Conservation (phyloP, 2,797 vertebrate species). For the Spondyliosoma cantharus region DNA sequence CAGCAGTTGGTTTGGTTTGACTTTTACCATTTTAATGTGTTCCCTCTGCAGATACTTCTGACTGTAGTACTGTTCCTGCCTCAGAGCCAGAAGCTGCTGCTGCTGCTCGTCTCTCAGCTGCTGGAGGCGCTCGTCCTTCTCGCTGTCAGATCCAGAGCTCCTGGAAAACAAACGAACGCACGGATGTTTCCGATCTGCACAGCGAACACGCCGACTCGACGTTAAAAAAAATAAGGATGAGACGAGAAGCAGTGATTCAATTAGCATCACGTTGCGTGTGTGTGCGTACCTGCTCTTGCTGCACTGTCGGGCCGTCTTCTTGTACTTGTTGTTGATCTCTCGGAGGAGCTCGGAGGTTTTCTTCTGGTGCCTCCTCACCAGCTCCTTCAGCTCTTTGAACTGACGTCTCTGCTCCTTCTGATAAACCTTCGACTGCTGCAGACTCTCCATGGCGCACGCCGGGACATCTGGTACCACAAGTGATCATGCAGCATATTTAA, state of each 20-base stretch:
- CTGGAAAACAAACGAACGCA: slow-evolving; percentile 77
- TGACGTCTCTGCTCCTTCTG: slow-evolving; percentile 96
- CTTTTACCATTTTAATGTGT: slow-evolving; percentile 93
- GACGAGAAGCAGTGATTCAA: background rate
- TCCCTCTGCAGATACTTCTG: slow-evolving; percentile 98
- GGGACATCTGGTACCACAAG: slow-evolving; percentile 86
- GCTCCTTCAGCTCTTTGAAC: slow-evolving; percentile 98
- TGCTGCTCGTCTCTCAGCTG: slow-evolving; percentile 96
- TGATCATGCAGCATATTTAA: background rate
- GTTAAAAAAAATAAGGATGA: background rate
- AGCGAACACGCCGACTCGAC: background rate
- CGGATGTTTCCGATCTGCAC: slow-evolving; percentile 30
- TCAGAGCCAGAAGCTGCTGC: slow-evolving; percentile 93
- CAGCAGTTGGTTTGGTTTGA: background rate
- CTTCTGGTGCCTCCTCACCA: slow-evolving; percentile 96
- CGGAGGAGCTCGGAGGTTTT: slow-evolving; percentile 95
- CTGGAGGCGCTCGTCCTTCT: slow-evolving; percentile 90
- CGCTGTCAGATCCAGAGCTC: slow-evolving; percentile 86
- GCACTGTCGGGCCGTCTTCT: slow-evolving; percentile 72
- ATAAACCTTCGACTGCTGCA: slow-evolving; percentile 94
- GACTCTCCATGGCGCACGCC: slow-evolving; percentile 88
- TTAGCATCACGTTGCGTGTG: background rate
- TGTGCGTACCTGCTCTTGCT: slow-evolving; percentile 74
- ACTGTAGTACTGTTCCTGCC: slow-evolving; percentile 98
- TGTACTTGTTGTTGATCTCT: slow-evolving; percentile 88